Evolutionary conservation across 2,113 vertebrate species (phyloP).

Genomic region (Raja brachyura): DNA sequence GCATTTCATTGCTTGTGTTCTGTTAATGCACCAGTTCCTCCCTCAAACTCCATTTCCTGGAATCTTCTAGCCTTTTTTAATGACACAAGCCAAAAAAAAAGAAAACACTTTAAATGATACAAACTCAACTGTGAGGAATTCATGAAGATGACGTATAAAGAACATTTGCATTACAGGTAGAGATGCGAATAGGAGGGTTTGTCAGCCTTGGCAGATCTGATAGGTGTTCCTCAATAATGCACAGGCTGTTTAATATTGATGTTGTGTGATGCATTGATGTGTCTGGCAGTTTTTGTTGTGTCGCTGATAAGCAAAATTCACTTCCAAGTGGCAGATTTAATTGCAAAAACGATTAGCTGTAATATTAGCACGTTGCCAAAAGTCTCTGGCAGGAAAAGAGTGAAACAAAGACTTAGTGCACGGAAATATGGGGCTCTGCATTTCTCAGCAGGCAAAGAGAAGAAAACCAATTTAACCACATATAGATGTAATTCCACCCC

Average conservation of each 20-base stretch:
- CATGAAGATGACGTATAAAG: not conserved
- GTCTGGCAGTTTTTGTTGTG: conserved; percentile 7
- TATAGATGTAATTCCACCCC: too few relatives aligned
- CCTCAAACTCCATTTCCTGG: conserved; percentile 4
- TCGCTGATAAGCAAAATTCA: conserved; percentile 6
- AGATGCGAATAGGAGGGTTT: conserved; percentile 6
- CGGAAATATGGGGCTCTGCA: not conserved
- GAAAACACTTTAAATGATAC: not conserved
- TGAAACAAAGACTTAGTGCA: not conserved
- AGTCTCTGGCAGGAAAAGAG: not conserved
- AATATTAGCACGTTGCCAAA: not conserved
- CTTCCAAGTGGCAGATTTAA: not conserved
- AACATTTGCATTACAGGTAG: not conserved
- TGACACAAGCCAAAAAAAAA: conserved; percentile 6
- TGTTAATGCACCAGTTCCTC: not conserved
- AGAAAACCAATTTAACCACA: not conserved
- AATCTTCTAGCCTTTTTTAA: not conserved
- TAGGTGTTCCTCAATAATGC: conserved; percentile 16
- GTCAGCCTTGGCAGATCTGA: not conserved
- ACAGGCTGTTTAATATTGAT: conserved; percentile 23
- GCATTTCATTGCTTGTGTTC: conserved; percentile 42
- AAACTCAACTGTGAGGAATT: conserved; percentile 10
- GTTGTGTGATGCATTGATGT: conserved; percentile 34
- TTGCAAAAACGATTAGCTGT: not conserved
- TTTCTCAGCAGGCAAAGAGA: not conserved